Conservation (phyloP, 2,113 vertebrate species). For the Sitta europaea region DNA sequence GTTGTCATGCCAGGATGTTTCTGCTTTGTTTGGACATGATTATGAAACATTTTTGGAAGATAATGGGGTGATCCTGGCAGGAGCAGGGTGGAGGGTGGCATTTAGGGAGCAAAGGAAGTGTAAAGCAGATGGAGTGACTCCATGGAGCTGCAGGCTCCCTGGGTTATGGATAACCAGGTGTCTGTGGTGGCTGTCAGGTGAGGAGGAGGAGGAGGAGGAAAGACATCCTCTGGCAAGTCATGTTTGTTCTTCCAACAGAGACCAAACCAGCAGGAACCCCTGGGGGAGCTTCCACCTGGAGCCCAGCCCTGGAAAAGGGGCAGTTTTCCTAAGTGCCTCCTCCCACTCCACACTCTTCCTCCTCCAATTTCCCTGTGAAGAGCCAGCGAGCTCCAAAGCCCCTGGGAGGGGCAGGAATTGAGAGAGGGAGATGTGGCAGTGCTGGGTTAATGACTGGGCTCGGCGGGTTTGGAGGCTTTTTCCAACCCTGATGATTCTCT, state of each 20-base stretch:
- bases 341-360: not conserved
- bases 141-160: not conserved
- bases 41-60: not conserved
- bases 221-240: not conserved
- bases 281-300: not conserved
- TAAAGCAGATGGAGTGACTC: not conserved
- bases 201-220: not conserved
- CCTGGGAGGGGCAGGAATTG: not conserved
- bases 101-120: not conserved
- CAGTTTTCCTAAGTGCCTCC: not conserved
- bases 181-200: not conserved
- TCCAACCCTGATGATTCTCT: not conserved
- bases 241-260: not conserved
- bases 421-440: not conserved
- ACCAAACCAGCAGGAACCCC: not conserved
- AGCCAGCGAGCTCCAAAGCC: not conserved
- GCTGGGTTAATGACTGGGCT: not conserved
- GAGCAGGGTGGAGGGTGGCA: not conserved
- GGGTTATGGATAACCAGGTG: not conserved
- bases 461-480: not conserved
- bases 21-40: not conserved
- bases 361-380: not conserved
- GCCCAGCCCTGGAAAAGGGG: not conserved
- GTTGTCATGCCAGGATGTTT: not conserved
- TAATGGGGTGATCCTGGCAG: accelerated